These are phyloP conservation scores for Catocala nupta DNA, from an alignment of 2,888 invertebrate species.

Conservation along the genomic window DNA sequence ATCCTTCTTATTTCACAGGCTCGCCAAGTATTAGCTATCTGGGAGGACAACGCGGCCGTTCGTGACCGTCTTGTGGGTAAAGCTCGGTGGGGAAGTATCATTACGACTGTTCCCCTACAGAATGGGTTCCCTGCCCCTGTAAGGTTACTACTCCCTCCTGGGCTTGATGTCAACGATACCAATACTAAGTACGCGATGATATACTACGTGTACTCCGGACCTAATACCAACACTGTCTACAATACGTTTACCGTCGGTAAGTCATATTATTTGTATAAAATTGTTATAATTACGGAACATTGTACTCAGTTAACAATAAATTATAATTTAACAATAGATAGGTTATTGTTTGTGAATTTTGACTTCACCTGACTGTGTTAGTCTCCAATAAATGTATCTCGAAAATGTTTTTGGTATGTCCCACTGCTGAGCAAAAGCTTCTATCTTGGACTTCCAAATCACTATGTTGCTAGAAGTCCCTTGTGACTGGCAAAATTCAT, in stretches of 20 bases:
- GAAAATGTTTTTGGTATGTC: too few relatives aligned
- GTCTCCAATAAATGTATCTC: too few relatives aligned
- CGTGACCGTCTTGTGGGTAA: constrained; percentile 83
- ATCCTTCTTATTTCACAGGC: constrained; percentile 1
- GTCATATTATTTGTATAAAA: constrained; percentile 38
- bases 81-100: constrained; percentile 81
- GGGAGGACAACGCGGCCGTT: constrained; percentile 88
- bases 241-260: constrained; percentile 89
- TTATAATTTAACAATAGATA: too few relatives aligned
- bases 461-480: too few relatives aligned
- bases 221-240: constrained; percentile 92
- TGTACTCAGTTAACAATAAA: too few relatives aligned
- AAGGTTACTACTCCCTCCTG: constrained; percentile 89
- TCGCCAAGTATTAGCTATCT: constrained; percentile 54
- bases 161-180: constrained; percentile 86
- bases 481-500: too few relatives aligned
- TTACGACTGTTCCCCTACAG: constrained; percentile 86
- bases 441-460: too few relatives aligned
- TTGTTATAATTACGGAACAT: too few relatives aligned
- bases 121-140: constrained; percentile 89
- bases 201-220: constrained; percentile 94
- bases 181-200: constrained; percentile 89
- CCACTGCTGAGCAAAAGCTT: too few relatives aligned
- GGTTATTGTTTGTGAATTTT: too few relatives aligned
- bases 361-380: too few relatives aligned